Base-by-base conservation (phyloP, 2,797 vertebrate species). In the Melopsittacus undulatus region DNA sequence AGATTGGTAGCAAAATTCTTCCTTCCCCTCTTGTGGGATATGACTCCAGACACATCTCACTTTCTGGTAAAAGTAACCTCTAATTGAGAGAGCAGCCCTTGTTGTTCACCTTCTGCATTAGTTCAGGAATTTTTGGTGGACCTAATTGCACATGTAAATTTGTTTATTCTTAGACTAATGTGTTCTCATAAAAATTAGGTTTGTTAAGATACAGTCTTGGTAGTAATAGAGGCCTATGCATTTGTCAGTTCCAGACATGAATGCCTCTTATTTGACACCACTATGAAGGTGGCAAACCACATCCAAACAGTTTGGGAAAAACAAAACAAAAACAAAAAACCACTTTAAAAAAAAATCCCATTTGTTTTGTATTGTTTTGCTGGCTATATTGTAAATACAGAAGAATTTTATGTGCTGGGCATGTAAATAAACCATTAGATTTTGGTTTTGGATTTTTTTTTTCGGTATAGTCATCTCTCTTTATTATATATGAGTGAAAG, bases 401-500 rank as follows among this genome's bases (percentile, higher is more conserved):
- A 94, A 48, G 45, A 74, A 49, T 78, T 96, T 73, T 94, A 42
- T 96, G 92, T 90, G 79, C 78, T 74, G 63, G 85, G 93, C 78
- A 89, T 93, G 92, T 92, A 92, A 96, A 97, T 93, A 96, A 95
- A 96, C 89, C 85, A 24, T 94, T 93, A 87, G 36, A 4, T 3
- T 3, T n/a, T 56, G 43, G 20, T 22, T 77, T 82, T 77, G 57
- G 51, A 36, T 36, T 36, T 80, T 79, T 93, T 77, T n/a, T 94
- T 94, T 96, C 75, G 64, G 92, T 80, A 92, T 94, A 92, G 75
- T 94, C 91, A 95, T 97, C 95, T 97, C 96, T 96, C 91, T 91
- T 93, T 94, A 92, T 92, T 95, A 90, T 93, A 90, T 83, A 43
- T 81, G 75, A 94, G 75, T 94, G 95, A 96, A 96, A 96, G 89